Conservation (phyloP, 1,140 invertebrate species). For the Arctopsyche grandis region DNA sequence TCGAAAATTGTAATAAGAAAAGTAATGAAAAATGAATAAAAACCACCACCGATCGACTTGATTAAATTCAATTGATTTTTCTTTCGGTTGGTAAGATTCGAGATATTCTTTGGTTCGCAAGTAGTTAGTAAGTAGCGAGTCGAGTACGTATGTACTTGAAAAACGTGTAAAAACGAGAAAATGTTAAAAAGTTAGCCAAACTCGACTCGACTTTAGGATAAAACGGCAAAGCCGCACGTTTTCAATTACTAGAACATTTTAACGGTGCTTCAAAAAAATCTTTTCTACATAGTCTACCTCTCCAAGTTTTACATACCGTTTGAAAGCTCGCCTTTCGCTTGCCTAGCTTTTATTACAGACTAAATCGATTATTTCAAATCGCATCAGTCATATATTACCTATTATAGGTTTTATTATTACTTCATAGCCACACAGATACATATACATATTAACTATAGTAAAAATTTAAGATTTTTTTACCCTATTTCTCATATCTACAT, state of each 20-base stretch:
- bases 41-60: too few species aligned
- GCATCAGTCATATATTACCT: too few species aligned
- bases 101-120: neutral
- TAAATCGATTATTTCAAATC: too few species aligned
- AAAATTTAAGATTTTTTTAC: too few species aligned
- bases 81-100: neutral
- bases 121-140: neutral
- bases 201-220: conserved; percentile 23
- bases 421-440: too few species aligned
- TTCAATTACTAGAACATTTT: conserved; percentile 41
- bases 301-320: neutral
- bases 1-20: too few species aligned
- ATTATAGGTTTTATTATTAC: too few species aligned
- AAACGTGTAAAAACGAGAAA: conserved; percentile 41
- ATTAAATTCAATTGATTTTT: too few species aligned
- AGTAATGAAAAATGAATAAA: too few species aligned
- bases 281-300: neutral
- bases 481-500: too few species aligned
- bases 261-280: conserved; percentile 1
- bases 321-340: neutral
- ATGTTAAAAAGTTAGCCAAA: conserved; percentile 40
- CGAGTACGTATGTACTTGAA: conserved; percentile 11
- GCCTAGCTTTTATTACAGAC: too few species aligned
- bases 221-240: conserved; percentile 34
- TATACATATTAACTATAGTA: too few species aligned